Base-by-base conservation (phyloP, 2,113 vertebrate species). In the Etheostoma spectabile region DNA sequence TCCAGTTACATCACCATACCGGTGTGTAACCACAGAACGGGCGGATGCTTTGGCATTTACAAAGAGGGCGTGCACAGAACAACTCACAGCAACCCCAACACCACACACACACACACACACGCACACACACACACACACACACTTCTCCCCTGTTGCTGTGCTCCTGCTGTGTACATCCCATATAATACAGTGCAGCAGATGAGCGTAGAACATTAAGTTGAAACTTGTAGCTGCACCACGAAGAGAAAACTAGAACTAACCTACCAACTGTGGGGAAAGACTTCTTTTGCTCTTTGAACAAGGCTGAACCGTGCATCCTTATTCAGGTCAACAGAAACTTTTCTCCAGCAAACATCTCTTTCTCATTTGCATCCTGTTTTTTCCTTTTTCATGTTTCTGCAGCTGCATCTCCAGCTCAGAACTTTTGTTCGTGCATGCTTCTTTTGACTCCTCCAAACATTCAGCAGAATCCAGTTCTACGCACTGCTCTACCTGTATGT, bases 321-420 rank as follows among this genome's bases (percentile, higher is more conserved):
- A 93, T 93, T 91, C 91, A 91, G 92, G 92, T 93, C 92, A 91
- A 84, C 79, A 57, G 57, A 90, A 93, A 93, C 89, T 91, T 93
- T 91, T 89, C 85, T 83, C 79, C 38, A 84, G 85, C 86, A 87
- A 89, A 79, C 92, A 73, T 74, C 64, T 76, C 84, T 61, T 49
- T 67, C 84, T 93, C 86, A 88, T 92, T 92, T 89, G 83, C 88
- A 89, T 90, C 62, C 56, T 86, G 45, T 55, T 67, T 75, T 82
- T 78, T 79, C 84, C 79, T 74, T 27, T 57, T 81, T 72, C 48
- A 74, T 85, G 83, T 87, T 75, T 61, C 73, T 66, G 78, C 72
- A 86, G 66, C 88, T 61, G 80, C 77, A 82, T 89, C 80, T 83
- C 42, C 66, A 60, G 74, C 82, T 88, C 72, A 66, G 70, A 89